phyloP scores from a whole-genome alignment of 2,888 invertebrate species.

The Eupithecia insigniata region DNA sequence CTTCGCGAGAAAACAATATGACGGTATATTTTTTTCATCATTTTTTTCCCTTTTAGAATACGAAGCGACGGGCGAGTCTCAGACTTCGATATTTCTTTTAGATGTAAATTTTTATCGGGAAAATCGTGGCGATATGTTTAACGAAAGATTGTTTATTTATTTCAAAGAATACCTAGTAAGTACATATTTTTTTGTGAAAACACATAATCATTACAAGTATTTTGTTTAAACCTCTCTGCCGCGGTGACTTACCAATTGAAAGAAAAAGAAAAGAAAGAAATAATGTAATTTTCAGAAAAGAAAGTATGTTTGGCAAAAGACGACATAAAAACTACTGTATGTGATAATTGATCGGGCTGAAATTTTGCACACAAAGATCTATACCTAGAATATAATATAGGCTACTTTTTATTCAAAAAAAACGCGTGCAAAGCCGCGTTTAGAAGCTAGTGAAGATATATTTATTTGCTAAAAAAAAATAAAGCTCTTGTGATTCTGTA shows the following conservation, averaged over 20 bases:
- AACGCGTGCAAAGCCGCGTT: no score
- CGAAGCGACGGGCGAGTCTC: constrained; percentile 52
- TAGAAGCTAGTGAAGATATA: neutral
- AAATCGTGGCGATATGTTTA: constrained; percentile 15
- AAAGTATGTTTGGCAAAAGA: no score
- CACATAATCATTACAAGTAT: neutral
- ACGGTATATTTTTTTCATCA: constrained; percentile 82
- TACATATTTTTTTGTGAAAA: neutral
- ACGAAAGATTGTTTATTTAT: neutral
- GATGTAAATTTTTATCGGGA: constrained; percentile 43
- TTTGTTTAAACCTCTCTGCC: neutral
- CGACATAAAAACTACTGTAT: no score
- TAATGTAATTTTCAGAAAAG: no score
- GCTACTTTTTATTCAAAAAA: no score
- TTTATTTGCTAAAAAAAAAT: neutral
- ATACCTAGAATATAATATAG: no score
- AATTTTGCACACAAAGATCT: no score
- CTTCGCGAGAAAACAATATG: constrained; percentile 83
- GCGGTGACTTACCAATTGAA: neutral
- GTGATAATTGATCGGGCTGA: no score
- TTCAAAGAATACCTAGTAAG: neutral
- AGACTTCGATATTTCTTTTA: constrained; percentile 72
- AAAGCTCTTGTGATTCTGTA: neutral
- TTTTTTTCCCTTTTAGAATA: constrained; percentile 81
- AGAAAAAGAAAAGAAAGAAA: no score